Base-by-base conservation (phyloP, 2,888 invertebrate genomes). In the Seira musarum region DNA sequence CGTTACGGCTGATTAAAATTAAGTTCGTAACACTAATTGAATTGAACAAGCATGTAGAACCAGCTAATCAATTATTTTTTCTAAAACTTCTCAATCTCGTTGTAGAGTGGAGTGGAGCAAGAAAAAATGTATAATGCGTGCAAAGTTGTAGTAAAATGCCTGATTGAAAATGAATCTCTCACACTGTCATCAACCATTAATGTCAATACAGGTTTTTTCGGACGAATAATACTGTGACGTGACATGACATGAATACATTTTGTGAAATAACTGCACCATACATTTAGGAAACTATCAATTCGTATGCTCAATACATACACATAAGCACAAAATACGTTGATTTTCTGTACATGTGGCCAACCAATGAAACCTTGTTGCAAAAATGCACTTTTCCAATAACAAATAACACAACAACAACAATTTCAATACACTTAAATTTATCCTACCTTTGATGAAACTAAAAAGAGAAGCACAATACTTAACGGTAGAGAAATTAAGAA, bases 191-290 rank as follows among this genome's bases (percentile, higher is more conserved):
- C 68, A 53, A 46, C 72, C 68, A 79, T 73, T 73, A 79, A 63
- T 73, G 73, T 68, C 72, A 79, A 79, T 79, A 79, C 79, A 79
- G 79, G 79, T 79, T 79, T 77, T 70, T 79, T 40, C 13, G 6
- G 67, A 35, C 35, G 71, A 66, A 66, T 72, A 67, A 61, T 66
- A 53, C 49, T 73, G 49, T 67, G 67, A 49, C n/a, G n/a, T n/a
- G n/a, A n/a, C n/a, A n/a, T n/a, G n/a, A n/a, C n/a, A n/a, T n/a
- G n/a, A n/a, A n/a, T n/a, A n/a, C n/a, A n/a, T n/a, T n/a, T n/a
- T n/a, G n/a, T n/a, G n/a, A 22, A 60, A 35, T 63, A 21, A 70
- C 70, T 60, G 66, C 75, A 75, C 60, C 63, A 19, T 46, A 61
- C 17, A 8, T 40, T 40, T 40, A 13, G n/a, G n/a, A n/a, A n/a